Conservation (phyloP, 2,888 invertebrate species). For the Lasius platythorax region DNA sequence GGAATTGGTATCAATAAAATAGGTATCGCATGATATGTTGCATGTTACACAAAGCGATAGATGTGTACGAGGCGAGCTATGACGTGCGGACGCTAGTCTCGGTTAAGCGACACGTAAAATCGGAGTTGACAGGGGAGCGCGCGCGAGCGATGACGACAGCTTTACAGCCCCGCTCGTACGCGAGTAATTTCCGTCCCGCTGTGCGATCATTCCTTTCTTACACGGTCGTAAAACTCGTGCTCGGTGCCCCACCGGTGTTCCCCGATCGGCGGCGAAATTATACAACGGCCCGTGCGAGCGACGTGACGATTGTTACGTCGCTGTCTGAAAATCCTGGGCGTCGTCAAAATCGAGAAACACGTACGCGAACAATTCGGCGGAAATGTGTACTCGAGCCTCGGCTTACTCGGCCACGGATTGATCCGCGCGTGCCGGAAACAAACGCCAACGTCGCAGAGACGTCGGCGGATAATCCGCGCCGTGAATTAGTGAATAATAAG, state of each 20-base stretch:
- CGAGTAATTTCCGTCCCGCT: constrained; percentile 73
- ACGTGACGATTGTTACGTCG: constrained; percentile 27
- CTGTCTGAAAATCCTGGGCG: background rate
- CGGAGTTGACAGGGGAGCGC: constrained; percentile 61
- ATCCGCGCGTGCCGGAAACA: constrained; percentile 25
- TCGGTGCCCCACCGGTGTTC: constrained; percentile 1
- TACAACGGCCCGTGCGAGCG: background rate
- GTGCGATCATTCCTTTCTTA: constrained; percentile 66
- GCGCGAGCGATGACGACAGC: constrained; percentile 53
- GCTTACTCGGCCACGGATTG: constrained; percentile 22
- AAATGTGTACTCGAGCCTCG: background rate
- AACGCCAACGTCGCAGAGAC: background rate
- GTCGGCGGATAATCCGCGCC: constrained; percentile 17
- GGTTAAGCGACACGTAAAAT: constrained; percentile 72
- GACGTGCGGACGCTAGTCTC: background rate
- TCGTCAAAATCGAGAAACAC: constrained; percentile 22
- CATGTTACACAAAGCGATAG: background rate
- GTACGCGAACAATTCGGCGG: background rate
- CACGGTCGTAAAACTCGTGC: constrained; percentile 60
- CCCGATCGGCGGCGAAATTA: constrained; percentile 30
- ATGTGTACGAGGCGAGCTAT: background rate
- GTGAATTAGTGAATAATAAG: constrained; percentile 34
- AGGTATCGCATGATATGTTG: background rate
- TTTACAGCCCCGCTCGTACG: constrained; percentile 71
- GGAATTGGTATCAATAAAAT: background rate